A percentile compares a stretch with the other conserved stretches of the same genome.
Conservation (phyloP, 2,113 vertebrate species). For the Pipa parva region DNA sequence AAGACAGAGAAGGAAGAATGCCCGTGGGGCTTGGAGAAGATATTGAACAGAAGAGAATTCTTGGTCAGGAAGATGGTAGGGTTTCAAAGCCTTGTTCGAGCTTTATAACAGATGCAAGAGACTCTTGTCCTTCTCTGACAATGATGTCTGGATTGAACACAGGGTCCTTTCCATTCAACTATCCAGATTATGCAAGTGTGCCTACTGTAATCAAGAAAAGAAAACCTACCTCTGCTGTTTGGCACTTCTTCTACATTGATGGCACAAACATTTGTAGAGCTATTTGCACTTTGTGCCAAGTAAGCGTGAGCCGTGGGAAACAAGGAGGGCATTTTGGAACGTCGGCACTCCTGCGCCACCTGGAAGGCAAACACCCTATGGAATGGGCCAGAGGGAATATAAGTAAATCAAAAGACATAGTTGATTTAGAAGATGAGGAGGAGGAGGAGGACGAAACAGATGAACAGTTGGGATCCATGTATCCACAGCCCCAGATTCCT, state of each 20-base stretch:
- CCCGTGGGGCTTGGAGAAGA: not conserved
- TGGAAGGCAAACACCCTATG: slow-evolving; percentile 32
- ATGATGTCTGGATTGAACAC: not conserved
- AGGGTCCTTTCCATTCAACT: not conserved
- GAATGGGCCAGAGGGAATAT: not conserved
- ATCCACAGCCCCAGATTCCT: not conserved
- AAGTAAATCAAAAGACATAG: not conserved
- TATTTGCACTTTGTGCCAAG: slow-evolving; percentile 8
- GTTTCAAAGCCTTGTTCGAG: rapidly evolving
- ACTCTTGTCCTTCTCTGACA: not conserved
- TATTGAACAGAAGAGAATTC: not conserved
- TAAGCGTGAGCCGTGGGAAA: slow-evolving; percentile 7
- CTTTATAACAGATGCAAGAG: not conserved
- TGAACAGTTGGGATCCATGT: not conserved
- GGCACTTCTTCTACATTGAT: slow-evolving; percentile 18
- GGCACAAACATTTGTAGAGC: not conserved
- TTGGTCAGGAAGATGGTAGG: not conserved
- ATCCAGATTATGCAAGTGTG: too few relatives aligned
- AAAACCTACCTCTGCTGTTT: not conserved
- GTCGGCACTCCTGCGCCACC: slow-evolving; percentile 2
- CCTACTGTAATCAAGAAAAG: not conserved
- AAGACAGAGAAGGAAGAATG: not conserved
- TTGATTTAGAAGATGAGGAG: not conserved
- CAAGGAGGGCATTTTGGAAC: not conserved
- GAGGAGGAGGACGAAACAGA: not conserved